Base-by-base conservation (phyloP, 1,140 invertebrate species). In the Lordiphosa mommai region DNA sequence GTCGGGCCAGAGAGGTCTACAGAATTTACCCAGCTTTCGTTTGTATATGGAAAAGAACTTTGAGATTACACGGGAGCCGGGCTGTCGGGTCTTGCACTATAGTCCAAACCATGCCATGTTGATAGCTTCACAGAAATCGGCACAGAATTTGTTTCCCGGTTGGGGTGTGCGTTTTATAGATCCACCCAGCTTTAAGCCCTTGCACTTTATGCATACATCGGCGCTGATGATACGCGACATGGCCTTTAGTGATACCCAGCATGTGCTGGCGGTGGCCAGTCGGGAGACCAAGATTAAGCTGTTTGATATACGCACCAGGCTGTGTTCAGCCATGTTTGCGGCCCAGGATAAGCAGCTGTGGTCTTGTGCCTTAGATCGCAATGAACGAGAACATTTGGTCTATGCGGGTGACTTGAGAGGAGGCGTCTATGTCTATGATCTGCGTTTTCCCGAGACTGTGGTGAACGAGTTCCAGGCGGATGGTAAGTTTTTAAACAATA, bases 291-390 rank as follows among this genome's bases (percentile, higher is more conserved):
- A 91, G 8, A 92, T 94, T 0, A 94, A 94, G 66, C 88, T 97
- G n/a, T 92, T 94, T 13, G 91, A 94, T 89, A 73, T 93, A 50
- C 72, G 91, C 53, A 74, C 89, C 61, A 86, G 92, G 63, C 16
- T 89, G 10, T 71, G 90, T 57, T 74, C 91, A 3, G 87, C 89
- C 3, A 88, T 89, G 1, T 91, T 92, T 64, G 67, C 73, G 0
- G 80, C 89, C 17, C 38, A 63, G 17, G 91, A 92, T 1, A 87
- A 88, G 20, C 92, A 92, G 32, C 88, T 96, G 0, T 98, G 96
- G 96, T 95, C 95, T 13, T 96, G 96, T 80, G 92, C 93, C 13
- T 95, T 96, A 94, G 94, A 95, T 77, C 88, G 89, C 4, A 89
- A 93, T 9, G 91, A 94, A 61, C 88, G 90, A 2, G 92, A 94